Evolutionary conservation across 2,888 invertebrate species (phyloP).

Genomic region (Bellardia bayeri): DNA sequence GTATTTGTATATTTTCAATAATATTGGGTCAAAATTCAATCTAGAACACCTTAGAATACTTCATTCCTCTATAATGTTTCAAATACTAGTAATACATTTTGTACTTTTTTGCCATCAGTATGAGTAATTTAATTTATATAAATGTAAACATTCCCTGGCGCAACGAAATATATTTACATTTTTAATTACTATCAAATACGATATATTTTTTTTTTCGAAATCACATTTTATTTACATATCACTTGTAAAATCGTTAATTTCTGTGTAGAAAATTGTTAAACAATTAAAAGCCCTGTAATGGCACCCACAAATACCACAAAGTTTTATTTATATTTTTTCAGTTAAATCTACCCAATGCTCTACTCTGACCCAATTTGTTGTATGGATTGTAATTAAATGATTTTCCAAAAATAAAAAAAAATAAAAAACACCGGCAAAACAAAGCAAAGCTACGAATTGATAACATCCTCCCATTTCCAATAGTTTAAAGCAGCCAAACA

Average conservation of each 20-base stretch:
- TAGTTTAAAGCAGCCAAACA: slow-evolving; percentile 28
- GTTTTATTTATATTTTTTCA: neutral
- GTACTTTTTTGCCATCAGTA: neutral
- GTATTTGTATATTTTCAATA: no score
- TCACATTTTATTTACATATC: slow-evolving; percentile 39
- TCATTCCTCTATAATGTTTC: neutral
- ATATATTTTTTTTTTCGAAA: slow-evolving; percentile 8
- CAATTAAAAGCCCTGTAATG: slow-evolving; percentile 21
- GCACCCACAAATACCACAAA: slow-evolving; percentile 29
- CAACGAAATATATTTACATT: slow-evolving; percentile 46
- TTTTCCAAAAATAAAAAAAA: slow-evolving; percentile 45
- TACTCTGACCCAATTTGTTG: slow-evolving; percentile 42
- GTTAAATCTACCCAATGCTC: neutral
- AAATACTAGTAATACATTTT: no score
- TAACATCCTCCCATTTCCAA: slow-evolving; percentile 50
- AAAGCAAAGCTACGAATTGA: slow-evolving; percentile 26
- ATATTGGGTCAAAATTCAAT: no score
- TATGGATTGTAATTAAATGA: slow-evolving; percentile 47
- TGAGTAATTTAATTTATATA: slow-evolving; percentile 1
- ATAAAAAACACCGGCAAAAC: neutral
- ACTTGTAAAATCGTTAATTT: slow-evolving; percentile 32
- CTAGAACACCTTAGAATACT: neutral
- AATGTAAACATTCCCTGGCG: neutral
- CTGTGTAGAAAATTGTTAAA: slow-evolving; percentile 7
- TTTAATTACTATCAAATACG: slow-evolving; percentile 26